Conservation (phyloP, 2,797 vertebrate genomes). For the Characodon lateralis region DNA sequence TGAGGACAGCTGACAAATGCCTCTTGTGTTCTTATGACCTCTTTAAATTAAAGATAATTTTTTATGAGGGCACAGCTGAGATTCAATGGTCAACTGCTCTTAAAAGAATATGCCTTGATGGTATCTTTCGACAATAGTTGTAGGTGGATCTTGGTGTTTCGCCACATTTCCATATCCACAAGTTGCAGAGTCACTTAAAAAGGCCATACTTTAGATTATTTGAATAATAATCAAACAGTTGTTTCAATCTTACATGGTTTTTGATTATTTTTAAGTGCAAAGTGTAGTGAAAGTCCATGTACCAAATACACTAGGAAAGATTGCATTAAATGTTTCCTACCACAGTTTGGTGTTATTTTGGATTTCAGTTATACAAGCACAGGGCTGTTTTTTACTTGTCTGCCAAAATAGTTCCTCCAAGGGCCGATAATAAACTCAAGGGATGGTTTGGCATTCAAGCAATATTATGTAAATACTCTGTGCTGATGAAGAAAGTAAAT, state of each 20-base stretch:
- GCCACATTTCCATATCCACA: not conserved
- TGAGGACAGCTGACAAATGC: conserved; percentile 13
- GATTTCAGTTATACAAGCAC: not conserved
- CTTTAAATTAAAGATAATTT: not conserved
- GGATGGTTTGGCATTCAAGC: not conserved
- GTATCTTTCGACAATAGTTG: no score
- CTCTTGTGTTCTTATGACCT: conserved; percentile 30
- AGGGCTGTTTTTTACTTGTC: not conserved
- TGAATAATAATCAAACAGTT: not conserved
- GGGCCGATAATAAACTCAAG: not conserved
- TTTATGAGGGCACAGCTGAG: not conserved
- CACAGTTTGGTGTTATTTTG: not conserved
- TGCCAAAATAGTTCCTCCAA: not conserved
- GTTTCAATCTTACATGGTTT: not conserved
- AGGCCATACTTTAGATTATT: not conserved
- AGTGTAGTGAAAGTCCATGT: not conserved
- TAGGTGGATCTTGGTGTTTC: no score
- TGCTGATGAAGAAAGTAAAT: not conserved
- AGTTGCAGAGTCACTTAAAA: not conserved
- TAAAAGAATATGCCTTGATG: no score
- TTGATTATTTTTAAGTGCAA: not conserved
- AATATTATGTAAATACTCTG: not conserved
- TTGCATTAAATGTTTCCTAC: not conserved
- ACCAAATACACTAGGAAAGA: not conserved
- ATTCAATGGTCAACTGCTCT: not conserved